Evolutionary conservation across 2,113 vertebrate species (phyloP).

Genomic region (Cephalopholis sonnerati): DNA sequence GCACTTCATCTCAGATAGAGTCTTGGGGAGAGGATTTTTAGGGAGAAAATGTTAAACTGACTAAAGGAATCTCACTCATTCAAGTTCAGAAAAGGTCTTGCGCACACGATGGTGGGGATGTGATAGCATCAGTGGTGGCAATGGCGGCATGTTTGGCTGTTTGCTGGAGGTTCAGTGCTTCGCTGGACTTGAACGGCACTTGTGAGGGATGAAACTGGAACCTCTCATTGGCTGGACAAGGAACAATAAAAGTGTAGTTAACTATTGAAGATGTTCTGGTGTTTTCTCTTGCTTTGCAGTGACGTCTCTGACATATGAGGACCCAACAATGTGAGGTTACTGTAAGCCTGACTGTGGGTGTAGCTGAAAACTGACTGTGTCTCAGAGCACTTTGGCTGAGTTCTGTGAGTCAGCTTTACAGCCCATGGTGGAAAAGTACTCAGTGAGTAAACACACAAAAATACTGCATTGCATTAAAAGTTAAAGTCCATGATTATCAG

Average conservation of each 20-base stretch:
- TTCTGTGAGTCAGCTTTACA: background rate
- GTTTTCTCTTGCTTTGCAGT: slow-evolving; percentile 24
- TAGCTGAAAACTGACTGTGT: background rate
- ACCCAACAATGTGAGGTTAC: background rate
- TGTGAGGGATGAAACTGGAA: slow-evolving; percentile 75
- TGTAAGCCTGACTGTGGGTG: background rate
- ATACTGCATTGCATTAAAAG: background rate
- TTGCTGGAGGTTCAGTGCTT: slow-evolving; percentile 53
- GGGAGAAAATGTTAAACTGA: slow-evolving; percentile 48
- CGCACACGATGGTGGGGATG: slow-evolving; percentile 31
- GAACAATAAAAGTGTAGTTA: slow-evolving; percentile 84
- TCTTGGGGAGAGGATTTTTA: slow-evolving; percentile 25
- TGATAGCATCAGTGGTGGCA: slow-evolving; percentile 55
- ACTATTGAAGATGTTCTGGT: slow-evolving; percentile 55
- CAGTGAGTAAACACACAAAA: background rate
- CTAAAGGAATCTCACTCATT: slow-evolving; percentile 68
- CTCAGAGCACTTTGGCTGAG: background rate
- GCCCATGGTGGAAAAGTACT: background rate
- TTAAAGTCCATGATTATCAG: background rate
- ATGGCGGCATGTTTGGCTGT: slow-evolving; percentile 57
- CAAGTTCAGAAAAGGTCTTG: slow-evolving; percentile 41
- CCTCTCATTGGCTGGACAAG: slow-evolving; percentile 75
- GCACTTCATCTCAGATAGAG: slow-evolving; percentile 45
- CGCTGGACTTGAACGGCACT: slow-evolving; percentile 63
- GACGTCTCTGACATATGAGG: background rate